Percentiles rank a stretch among this genome's conserved stretches.
Evolutionary conservation across 2,797 vertebrate genomes (phyloP).

Genomic region (Rhinichthys osculus): DNA sequence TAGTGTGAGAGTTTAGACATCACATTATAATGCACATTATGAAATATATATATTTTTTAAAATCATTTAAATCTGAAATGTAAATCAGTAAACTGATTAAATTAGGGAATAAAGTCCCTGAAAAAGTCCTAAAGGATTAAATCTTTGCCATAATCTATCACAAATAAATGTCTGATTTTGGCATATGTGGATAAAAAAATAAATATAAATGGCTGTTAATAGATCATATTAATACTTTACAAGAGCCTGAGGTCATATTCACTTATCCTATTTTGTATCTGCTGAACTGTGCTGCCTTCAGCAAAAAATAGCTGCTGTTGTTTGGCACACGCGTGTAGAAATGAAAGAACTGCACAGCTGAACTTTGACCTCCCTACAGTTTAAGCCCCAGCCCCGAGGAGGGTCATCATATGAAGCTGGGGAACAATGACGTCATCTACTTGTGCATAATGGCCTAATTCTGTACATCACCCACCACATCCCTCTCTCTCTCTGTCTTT

Average conservation of each 20-base stretch:
- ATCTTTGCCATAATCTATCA: background rate
- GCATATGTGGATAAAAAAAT: background rate
- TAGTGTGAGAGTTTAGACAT: background rate
- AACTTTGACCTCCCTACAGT: constrained; percentile 7
- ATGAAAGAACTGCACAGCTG: background rate
- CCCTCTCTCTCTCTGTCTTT: background rate
- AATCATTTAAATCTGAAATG: too few species aligned
- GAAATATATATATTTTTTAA: too few species aligned
- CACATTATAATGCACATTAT: background rate
- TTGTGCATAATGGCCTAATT: constrained; percentile 14
- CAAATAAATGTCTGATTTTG: background rate
- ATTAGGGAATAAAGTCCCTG: background rate
- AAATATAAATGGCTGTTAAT: background rate
- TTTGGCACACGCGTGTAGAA: background rate
- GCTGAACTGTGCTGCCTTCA: too few species aligned
- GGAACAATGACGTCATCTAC: constrained; percentile 9
- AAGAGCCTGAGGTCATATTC: background rate
- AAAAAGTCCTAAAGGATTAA: background rate
- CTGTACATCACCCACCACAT: constrained; percentile 9
- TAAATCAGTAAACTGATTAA: background rate
- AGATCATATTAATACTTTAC: background rate
- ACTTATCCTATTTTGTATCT: too few species aligned
- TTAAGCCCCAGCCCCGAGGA: background rate
- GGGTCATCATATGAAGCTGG: background rate
- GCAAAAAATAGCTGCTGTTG: constrained; percentile 6